Conservation (phyloP, 2,888 invertebrate genomes). For the Drosophila phalerata region DNA sequence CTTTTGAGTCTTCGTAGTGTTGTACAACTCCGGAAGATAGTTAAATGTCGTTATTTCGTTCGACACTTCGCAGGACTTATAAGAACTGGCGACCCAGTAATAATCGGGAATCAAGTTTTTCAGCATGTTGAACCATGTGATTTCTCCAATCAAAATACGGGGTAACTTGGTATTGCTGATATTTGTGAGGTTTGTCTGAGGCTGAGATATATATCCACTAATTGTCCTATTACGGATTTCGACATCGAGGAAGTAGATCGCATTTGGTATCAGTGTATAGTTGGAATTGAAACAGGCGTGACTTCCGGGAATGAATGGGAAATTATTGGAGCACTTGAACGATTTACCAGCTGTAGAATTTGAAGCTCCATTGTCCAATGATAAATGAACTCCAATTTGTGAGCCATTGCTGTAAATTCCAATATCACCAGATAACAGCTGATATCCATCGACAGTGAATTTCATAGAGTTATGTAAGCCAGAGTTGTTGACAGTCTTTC, state of each 20-base stretch:
- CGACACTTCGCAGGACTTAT: conserved; percentile 3
- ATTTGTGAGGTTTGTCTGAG: conserved; percentile 1
- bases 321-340: conserved; percentile 1
- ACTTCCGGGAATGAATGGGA: background rate
- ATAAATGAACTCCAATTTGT: background rate
- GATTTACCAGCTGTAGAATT: background rate
- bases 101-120: background rate
- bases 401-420: conserved; percentile 17
- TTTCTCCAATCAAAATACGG: conserved; percentile 6
- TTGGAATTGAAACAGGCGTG: conserved; percentile 3
- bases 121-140: background rate
- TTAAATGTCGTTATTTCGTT: conserved; percentile 10
- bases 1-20: background rate
- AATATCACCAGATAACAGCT: conserved; percentile 5
- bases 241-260: conserved; percentile 30
- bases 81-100: conserved; percentile 2
- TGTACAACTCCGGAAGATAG: conserved; percentile 18
- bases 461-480: conserved; percentile 12
- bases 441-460: background rate
- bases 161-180: background rate
- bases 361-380: background rate
- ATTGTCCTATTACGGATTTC: conserved; percentile 7
- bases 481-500: background rate
- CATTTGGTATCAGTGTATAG: conserved; percentile 14
- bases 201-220: conserved; percentile 16